Evolutionary conservation across 2,113 vertebrate species (phyloP), one percentile per base, ranked within the genome.

Genomic region (Marmota monax): DNA sequence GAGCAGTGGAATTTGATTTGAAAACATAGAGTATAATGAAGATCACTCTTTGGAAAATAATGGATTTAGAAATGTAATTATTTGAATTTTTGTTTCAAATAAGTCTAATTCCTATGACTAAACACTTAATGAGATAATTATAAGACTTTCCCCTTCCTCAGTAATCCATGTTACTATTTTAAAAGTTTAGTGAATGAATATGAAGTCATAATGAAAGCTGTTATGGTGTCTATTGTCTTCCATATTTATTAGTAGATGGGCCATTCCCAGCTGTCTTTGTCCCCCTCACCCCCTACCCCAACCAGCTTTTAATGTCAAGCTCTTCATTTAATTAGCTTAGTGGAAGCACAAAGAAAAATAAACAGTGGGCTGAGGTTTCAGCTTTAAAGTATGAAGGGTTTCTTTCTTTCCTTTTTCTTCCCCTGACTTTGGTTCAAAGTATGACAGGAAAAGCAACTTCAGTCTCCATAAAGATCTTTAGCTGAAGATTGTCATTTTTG

Each of bases 251-350:
- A 34, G 39, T 48, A 53, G 42, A 37, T 94, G 48, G 82, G 37
- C 72, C 92, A 95, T 48, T 83, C 56, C 37, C 74, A 92, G 84
- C 37, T 82, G 80, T 29, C 13, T 79, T 79, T 88, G 67, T 1
- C 48, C 18, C 12, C 39, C 72, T 87, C 42, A 85, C 42, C 85
- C 77, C 76, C 76, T 51, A 13, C 48, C 34, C 56, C 92, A 83
- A 74, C 12, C 14, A 92, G 56, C 53, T 89, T 88, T 95, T 45
- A 95, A 92, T 83, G 48, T 82, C 80, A 89, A 56, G 32, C 5
- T 85, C 78, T 95, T 94, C 61, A 74, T 91, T 91, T 97, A 91
- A 91, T 88, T 90, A 85, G 42, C 45, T 72, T 32, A 83, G 67
- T 86, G 37, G 56, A 56, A n/a, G 34, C 80, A 77, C 76, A 89